Percentiles rank a stretch among this genome's conserved stretches.
phyloP scores from a whole-genome alignment of 2,888 invertebrate genomes.

The Eretmocerus hayati region DNA sequence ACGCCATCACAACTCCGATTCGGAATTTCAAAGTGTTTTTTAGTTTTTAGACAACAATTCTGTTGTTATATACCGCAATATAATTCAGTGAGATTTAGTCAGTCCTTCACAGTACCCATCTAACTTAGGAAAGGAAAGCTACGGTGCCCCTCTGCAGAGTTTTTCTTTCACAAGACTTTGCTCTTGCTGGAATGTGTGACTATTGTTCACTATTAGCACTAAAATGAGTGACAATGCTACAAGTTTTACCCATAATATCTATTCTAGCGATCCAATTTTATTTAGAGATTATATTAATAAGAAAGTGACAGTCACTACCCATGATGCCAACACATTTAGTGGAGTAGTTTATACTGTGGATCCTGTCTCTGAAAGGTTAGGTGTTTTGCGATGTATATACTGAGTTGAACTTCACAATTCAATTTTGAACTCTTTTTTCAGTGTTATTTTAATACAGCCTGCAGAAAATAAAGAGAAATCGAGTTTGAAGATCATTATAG shows the following conservation, averaged over 20 bases:
- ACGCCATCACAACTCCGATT: too few relatives aligned
- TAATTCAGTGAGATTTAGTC: too few relatives aligned
- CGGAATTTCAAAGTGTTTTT: too few relatives aligned
- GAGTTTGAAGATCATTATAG: constrained; percentile 35
- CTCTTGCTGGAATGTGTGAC: background rate
- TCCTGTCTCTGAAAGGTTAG: constrained; percentile 44
- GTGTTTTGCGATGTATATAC: constrained; percentile 2
- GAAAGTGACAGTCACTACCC: constrained; percentile 33
- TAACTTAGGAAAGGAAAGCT: too few relatives aligned
- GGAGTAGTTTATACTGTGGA: constrained; percentile 43
- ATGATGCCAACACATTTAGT: constrained; percentile 28
- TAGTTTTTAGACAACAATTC: too few relatives aligned
- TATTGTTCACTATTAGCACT: constrained; percentile 5
- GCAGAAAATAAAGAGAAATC: constrained; percentile 23
- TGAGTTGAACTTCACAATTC: too few relatives aligned
- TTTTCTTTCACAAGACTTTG: background rate
- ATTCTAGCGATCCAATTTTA: constrained; percentile 37
- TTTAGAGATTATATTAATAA: constrained; percentile 39
- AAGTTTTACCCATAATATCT: constrained; percentile 31
- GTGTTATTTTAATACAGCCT: constrained; percentile 35
- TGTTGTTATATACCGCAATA: too few relatives aligned
- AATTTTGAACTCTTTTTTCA: constrained; percentile 28
- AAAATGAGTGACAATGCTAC: background rate
- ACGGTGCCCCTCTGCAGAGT: background rate
- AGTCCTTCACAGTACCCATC: too few relatives aligned